phyloP scores from a whole-genome alignment of 1,140 invertebrate species.

The Pseudachorutes palmiensis region DNA sequence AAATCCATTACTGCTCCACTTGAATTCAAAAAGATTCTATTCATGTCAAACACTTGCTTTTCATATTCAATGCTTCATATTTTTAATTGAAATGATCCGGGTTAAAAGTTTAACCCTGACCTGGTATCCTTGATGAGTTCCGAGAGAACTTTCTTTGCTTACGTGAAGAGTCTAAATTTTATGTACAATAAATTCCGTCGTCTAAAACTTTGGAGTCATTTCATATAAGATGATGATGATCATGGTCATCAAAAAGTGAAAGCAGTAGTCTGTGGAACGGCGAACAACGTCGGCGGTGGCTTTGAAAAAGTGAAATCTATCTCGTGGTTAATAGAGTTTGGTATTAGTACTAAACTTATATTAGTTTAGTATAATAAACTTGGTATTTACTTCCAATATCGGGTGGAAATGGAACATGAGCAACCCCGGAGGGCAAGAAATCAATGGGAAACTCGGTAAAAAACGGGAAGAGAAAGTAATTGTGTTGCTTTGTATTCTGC shows the following conservation, averaged over 20 bases:
- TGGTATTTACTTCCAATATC: constrained; percentile 8
- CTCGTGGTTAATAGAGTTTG: not conserved
- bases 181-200: not conserved
- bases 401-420: not conserved
- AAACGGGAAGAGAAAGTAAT: constrained; percentile 5
- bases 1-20: constrained; percentile 31
- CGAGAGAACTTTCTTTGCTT: too few species aligned
- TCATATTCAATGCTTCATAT: not conserved
- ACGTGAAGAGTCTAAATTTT: too few species aligned
- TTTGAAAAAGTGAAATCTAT: not conserved
- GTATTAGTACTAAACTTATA: too few species aligned
- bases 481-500: constrained; percentile 3
- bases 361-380: too few species aligned
- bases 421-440: not conserved
- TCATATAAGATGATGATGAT: not conserved
- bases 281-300: not conserved
- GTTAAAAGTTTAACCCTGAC: too few species aligned
- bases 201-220: not conserved
- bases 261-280: not conserved
- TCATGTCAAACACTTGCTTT: constrained; percentile 1
- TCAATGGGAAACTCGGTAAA: not conserved
- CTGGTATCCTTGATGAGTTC: too few species aligned
- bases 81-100: too few species aligned
- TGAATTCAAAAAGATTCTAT: constrained; percentile 15
- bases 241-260: not conserved